A percentile compares a stretch with the other conserved stretches of the same genome.
Conservation (phyloP, 2,888 invertebrate species). For the Aromia moschata region DNA sequence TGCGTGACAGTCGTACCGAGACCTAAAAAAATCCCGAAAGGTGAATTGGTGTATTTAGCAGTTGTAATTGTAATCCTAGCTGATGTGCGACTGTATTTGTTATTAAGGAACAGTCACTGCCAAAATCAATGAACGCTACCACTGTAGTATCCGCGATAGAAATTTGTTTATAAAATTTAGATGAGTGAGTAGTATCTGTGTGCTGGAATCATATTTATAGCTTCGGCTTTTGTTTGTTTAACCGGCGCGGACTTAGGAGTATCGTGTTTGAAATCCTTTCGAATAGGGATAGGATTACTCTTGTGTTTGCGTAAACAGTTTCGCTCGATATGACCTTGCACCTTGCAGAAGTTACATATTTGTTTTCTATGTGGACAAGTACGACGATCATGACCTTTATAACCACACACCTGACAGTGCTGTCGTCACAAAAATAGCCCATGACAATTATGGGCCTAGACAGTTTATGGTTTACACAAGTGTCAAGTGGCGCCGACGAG, state of each 20-base stretch:
- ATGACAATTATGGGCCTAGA: too few relatives aligned
- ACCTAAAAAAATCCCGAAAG: background rate
- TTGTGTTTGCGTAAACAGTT: conserved; percentile 3
- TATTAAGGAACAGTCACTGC: conserved; percentile 5
- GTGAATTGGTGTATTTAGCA: background rate
- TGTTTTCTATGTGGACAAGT: background rate
- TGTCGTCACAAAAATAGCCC: too few relatives aligned
- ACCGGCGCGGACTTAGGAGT: background rate
- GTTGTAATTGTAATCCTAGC: background rate
- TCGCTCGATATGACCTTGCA: conserved; percentile 9
- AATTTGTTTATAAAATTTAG: conserved; percentile 9
- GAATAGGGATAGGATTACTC: too few relatives aligned
- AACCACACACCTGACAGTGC: background rate
- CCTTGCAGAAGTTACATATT: conserved; percentile 10
- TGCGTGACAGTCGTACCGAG: background rate
- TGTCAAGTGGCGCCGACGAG: too few relatives aligned
- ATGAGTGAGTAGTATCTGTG: too few relatives aligned
- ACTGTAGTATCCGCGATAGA: background rate
- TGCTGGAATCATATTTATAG: too few relatives aligned
- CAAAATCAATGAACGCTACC: background rate
- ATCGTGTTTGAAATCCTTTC: background rate
- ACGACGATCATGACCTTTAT: conserved; percentile 1
- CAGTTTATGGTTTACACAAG: too few relatives aligned
- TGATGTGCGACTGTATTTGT: background rate
- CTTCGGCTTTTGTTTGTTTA: background rate